These are phyloP conservation scores for Centropristis striata DNA, from an alignment of 2,113 vertebrate species.

Conservation along the genomic window DNA sequence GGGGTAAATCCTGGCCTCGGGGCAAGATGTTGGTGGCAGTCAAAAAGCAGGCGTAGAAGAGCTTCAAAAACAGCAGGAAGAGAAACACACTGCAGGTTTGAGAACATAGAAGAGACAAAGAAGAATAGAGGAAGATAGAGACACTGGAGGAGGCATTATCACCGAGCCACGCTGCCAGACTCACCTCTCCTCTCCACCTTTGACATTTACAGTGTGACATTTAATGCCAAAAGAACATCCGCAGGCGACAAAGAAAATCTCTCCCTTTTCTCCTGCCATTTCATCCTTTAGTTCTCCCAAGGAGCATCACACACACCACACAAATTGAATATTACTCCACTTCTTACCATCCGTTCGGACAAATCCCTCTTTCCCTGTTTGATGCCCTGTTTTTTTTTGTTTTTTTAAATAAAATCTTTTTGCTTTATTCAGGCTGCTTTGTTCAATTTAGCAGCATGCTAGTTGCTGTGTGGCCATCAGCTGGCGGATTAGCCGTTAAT, in stretches of 20 bases:
- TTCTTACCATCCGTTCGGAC: conserved; percentile 45
- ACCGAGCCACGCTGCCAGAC: neutral
- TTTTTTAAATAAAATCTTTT: neutral
- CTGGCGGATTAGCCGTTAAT: conserved; percentile 70
- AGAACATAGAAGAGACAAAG: conserved; percentile 43
- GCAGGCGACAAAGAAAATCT: conserved; percentile 50
- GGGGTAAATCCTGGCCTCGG: conserved; percentile 75
- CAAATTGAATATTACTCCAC: conserved; percentile 71
- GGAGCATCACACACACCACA: conserved; percentile 53
- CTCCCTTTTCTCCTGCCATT: conserved; percentile 44
- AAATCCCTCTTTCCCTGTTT: conserved; percentile 41
- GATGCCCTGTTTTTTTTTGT: neutral
- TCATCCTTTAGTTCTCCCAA: conserved; percentile 53
- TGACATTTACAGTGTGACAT: conserved; percentile 79
- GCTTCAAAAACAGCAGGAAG: conserved; percentile 56
- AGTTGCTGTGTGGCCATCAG: conserved; percentile 64
- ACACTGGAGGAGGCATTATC: conserved; percentile 40
- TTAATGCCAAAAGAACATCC: conserved; percentile 69
- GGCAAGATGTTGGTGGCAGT: conserved; percentile 79
- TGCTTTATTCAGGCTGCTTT: conserved; percentile 42
- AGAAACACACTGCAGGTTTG: conserved; percentile 28
- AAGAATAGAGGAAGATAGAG: conserved; percentile 10
- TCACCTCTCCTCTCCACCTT: conserved; percentile 69
- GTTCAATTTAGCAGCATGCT: conserved; percentile 41
- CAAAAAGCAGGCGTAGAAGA: conserved; percentile 52